Evolutionary conservation across 2,113 vertebrate genomes (phyloP), one percentile per base, ranked within the genome.

Genomic region (Gambusia holbrooki): DNA sequence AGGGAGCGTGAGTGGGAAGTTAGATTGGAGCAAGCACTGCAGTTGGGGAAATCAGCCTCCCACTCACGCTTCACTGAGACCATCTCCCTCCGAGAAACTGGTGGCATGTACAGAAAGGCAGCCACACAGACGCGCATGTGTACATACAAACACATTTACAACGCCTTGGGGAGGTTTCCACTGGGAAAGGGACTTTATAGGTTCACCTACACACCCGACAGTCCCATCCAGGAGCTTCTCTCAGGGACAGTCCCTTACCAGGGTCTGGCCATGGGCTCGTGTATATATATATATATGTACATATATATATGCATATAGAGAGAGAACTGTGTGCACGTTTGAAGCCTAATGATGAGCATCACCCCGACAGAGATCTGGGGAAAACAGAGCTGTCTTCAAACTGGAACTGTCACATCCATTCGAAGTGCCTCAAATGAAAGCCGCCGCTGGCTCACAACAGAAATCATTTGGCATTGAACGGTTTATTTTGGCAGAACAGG

Each of bases 41-140:
- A 92, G 85, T 89, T 92, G 87, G 91, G 88, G 90, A 92, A 91
- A 91, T 92, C 89, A 90, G 77, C 88, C 91, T 92, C 91, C 91
- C 89, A 91, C 91, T 89, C 91, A 90, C 74, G 84, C 89, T 88
- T 90, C 87, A 87, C 85, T 88, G 89, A 89, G 87, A 87, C 90
- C 89, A 87, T 88, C 82, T 90, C 89, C 87, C 88, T 90, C 86
- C 73, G 90, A 90, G 88, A 92, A 89, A 85, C 81, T 83, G 83
- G 85, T 89, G 87, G 83, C 90, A 90, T 88, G 84, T 77, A 83
- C 83, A 85, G 71, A 87, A 79, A 77, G 69, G 73, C 76, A 87
- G 83, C 81, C 82, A 86, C 64, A 77, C 79, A 89, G 25, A 81
- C 77, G 85, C 1, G 71, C 60, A 76, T 17, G 77, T 28, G 76